Evolutionary conservation across 2,888 invertebrate species (phyloP).

Genomic region (Taphrorychus bicolor): DNA sequence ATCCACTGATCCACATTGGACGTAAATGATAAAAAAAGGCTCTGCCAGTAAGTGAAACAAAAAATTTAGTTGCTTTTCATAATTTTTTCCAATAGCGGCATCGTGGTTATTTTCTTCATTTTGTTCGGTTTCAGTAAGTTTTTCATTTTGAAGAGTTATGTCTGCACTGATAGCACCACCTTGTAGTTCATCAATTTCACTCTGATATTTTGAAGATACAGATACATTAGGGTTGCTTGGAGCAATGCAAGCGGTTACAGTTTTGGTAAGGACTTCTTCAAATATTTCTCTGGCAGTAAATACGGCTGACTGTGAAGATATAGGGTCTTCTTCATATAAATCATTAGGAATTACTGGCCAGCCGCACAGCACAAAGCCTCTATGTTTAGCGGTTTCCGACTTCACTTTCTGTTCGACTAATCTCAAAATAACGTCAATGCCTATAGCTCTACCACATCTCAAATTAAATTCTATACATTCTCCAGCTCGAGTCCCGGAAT

Average conservation of each 20-base stretch:
- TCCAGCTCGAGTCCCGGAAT: conserved; percentile 64
- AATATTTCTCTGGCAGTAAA: conserved; percentile 57
- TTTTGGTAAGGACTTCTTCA: conserved; percentile 53
- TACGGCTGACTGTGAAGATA: conserved; percentile 56
- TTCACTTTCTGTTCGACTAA: conserved; percentile 64
- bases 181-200: conserved; percentile 40
- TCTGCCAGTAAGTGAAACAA: conserved; percentile 52
- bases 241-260: conserved; percentile 43
- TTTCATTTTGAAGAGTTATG: background rate
- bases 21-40: conserved; percentile 63
- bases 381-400: conserved; percentile 63
- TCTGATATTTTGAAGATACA: conserved; percentile 41
- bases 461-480: conserved; percentile 67
- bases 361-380: conserved; percentile 72
- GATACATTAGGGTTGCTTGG: conserved; percentile 44
- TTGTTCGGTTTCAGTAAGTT: conserved; percentile 9
- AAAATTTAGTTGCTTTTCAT: conserved; percentile 54
- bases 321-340: conserved; percentile 55
- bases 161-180: background rate
- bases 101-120: conserved; percentile 42
- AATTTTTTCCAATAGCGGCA: conserved; percentile 34
- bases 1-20: conserved; percentile 65
- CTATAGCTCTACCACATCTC: conserved; percentile 62
- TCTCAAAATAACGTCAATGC: conserved; percentile 62
- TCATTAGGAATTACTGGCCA: conserved; percentile 67